A percentile compares a stretch with the other conserved stretches of the same genome.
These are phyloP conservation scores for Alcis repandata DNA, from an alignment of 2,888 invertebrate species.

Conservation along the genomic window DNA sequence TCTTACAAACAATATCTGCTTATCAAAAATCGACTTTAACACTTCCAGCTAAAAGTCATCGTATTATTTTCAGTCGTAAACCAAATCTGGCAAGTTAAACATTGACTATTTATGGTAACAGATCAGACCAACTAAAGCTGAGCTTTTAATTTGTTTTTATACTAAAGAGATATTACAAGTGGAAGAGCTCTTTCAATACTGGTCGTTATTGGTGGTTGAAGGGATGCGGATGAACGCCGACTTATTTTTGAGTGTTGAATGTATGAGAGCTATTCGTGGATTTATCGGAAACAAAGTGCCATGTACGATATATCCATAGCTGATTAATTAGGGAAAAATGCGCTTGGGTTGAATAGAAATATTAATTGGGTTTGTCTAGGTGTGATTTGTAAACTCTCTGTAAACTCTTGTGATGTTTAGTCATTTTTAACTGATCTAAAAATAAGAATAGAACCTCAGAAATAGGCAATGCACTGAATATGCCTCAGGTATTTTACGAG, in stretches of 20 bases:
- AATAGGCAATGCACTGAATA: too few relatives aligned
- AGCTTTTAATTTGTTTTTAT: slow-evolving; percentile 49
- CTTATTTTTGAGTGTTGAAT: slow-evolving; percentile 80
- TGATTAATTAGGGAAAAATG: slow-evolving; percentile 73
- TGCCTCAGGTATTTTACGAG: too few relatives aligned
- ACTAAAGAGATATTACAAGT: slow-evolving; percentile 32
- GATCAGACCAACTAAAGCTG: slow-evolving; percentile 57
- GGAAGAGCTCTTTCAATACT: slow-evolving; percentile 51
- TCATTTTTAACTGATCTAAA: too few relatives aligned
- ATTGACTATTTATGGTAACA: slow-evolving; percentile 75
- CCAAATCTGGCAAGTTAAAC: slow-evolving; percentile 46
- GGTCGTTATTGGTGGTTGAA: slow-evolving; percentile 52
- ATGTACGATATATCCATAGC: slow-evolving; percentile 72
- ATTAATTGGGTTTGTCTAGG: too few relatives aligned
- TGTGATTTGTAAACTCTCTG: too few relatives aligned
- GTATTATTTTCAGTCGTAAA: slow-evolving; percentile 24
- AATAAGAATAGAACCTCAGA: too few relatives aligned
- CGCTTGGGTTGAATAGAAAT: neutral
- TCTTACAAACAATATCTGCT: slow-evolving; percentile 8
- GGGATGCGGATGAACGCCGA: slow-evolving; percentile 69
- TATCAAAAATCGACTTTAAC: slow-evolving; percentile 56
- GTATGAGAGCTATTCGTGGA: slow-evolving; percentile 73
- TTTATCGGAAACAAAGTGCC: slow-evolving; percentile 76
- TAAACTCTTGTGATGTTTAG: too few relatives aligned
- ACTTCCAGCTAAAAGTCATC: slow-evolving; percentile 41